Evolutionary conservation across 2,888 invertebrate species (phyloP).

Genomic region (Nymphalis polychloros): DNA sequence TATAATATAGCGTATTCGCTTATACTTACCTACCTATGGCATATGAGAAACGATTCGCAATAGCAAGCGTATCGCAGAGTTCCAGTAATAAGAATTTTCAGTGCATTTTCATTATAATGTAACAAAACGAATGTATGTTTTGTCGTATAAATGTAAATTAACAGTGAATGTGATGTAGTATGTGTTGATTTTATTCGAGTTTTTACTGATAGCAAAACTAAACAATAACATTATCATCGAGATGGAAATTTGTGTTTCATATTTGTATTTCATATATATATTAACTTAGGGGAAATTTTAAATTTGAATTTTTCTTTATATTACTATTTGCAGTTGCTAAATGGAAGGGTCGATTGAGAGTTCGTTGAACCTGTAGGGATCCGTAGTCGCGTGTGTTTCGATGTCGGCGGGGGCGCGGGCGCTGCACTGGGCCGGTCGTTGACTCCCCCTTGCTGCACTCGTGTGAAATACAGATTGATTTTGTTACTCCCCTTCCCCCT

Average conservation of each 20-base stretch:
- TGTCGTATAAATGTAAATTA: no score
- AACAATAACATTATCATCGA: neutral
- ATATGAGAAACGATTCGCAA: neutral
- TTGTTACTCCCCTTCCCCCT: constrained; percentile 41
- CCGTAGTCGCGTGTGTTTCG: constrained; percentile 56
- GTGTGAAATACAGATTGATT: constrained; percentile 58
- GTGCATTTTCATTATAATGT: neutral
- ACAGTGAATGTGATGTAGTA: no score
- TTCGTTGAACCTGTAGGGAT: constrained; percentile 75
- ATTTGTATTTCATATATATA: constrained; percentile 21
- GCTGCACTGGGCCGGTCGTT: constrained; percentile 71
- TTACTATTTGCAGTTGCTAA: constrained; percentile 50
- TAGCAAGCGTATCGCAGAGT: neutral
- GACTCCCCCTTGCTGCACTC: constrained; percentile 67
- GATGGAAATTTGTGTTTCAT: constrained; percentile 35
- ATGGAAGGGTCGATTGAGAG: constrained; percentile 60
- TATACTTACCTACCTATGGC: neutral
- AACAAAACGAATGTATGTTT: neutral
- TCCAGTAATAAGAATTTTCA: neutral
- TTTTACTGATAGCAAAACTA: neutral
- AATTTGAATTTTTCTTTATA: constrained; percentile 21
- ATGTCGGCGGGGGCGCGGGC: constrained; percentile 58
- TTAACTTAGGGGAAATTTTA: constrained; percentile 12
- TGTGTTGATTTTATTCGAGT: neutral
- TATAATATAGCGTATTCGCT: constrained; percentile 27